Percentiles rank a stretch among this genome's conserved stretches.
phyloP scores from a whole-genome alignment of 2,888 invertebrate species.

The Leptopilina myrica region DNA sequence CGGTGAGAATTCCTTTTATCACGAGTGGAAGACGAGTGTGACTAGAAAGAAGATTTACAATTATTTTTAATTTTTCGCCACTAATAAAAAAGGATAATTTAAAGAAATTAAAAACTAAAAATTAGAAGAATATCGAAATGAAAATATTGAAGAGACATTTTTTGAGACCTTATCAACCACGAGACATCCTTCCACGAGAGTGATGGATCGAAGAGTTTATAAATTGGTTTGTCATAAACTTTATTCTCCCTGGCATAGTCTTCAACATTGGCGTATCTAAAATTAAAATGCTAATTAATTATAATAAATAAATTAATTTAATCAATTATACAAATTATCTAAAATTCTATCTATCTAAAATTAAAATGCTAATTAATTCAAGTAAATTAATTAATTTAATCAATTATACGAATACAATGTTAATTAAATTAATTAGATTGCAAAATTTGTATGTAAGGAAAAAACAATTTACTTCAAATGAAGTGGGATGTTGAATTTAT shows the following conservation, averaged over 20 bases:
- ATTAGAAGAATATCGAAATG: neutral
- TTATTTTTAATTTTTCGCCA: neutral
- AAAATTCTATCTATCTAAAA: too few relatives aligned
- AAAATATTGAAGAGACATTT: neutral
- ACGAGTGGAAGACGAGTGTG: conserved; percentile 89
- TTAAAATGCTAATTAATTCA: too few relatives aligned
- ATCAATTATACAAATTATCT: too few relatives aligned
- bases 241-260: conserved; percentile 5
- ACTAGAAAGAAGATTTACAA: conserved; percentile 71
- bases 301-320: too few relatives aligned
- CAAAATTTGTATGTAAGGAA: too few relatives aligned
- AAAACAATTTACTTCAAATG: conserved; percentile 83
- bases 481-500: conserved; percentile 88
- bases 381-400: too few relatives aligned
- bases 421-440: too few relatives aligned
- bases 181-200: conserved; percentile 91
- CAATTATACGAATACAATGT: too few relatives aligned
- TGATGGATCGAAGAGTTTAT: conserved; percentile 85
- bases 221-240: neutral
- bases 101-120: too few relatives aligned
- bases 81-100: too few relatives aligned
- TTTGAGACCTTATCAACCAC: conserved; percentile 85
- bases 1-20: conserved; percentile 91
- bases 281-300: neutral
- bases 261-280: conserved; percentile 32